Evolutionary conservation across 1,140 invertebrate genomes (phyloP).

Genomic region (Zaprionus lachaisei): DNA sequence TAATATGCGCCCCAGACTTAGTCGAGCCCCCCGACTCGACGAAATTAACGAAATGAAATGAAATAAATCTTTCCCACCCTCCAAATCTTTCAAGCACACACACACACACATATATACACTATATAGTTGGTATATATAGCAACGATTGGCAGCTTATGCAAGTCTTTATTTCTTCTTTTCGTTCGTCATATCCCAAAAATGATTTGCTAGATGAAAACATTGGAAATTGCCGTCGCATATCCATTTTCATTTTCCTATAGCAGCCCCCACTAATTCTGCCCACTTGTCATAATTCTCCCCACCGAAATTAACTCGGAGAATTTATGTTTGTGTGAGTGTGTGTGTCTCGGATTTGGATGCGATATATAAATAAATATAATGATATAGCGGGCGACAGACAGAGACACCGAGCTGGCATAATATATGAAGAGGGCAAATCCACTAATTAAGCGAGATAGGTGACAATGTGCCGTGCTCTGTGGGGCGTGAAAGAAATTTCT

Average conservation of each 20-base stretch:
- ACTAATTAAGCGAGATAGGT: constrained; percentile 78
- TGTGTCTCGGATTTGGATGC: constrained; percentile 60
- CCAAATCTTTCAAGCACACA: neutral
- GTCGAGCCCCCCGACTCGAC: constrained; percentile 28
- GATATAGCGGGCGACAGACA: constrained; percentile 11
- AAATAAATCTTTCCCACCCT: constrained; percentile 63
- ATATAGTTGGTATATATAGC: constrained; percentile 11
- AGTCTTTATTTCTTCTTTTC: constrained; percentile 19
- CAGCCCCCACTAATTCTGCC: constrained; percentile 44
- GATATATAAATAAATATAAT: constrained; percentile 41
- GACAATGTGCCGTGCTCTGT: constrained; percentile 56
- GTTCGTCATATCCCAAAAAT: constrained; percentile 31
- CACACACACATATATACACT: constrained; percentile 38
- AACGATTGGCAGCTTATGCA: constrained; percentile 40
- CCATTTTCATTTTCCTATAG: constrained; percentile 46
- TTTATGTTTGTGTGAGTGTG: constrained; percentile 56
- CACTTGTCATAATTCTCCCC: constrained; percentile 78
- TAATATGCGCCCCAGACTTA: constrained; percentile 57
- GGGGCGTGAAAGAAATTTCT: constrained; percentile 11
- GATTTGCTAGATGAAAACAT: constrained; percentile 56
- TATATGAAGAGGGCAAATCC: constrained; percentile 69
- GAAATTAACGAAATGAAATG: constrained; percentile 66
- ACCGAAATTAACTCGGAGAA: constrained; percentile 67
- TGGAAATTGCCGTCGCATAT: constrained; percentile 15
- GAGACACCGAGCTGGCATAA: constrained; percentile 28